These are phyloP conservation scores for Anticlea derivata DNA, from an alignment of 2,888 invertebrate genomes.

Conservation along the genomic window DNA sequence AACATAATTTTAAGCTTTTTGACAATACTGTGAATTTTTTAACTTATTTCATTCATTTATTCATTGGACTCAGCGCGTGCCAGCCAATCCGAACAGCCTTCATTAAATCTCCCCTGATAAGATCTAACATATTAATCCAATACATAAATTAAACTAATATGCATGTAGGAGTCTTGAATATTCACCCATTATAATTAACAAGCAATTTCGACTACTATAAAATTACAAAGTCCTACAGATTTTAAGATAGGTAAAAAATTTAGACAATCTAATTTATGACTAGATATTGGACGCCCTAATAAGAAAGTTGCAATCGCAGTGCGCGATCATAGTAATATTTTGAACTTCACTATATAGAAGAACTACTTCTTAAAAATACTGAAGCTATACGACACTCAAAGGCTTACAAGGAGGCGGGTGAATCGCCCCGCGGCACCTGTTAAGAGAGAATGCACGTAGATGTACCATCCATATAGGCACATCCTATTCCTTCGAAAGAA, in stretches of 20 bases:
- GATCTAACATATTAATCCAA: slow-evolving; percentile 53
- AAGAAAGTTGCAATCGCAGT: background rate
- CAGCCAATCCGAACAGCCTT: slow-evolving; percentile 34
- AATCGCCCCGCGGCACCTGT: too few species aligned
- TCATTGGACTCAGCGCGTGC: slow-evolving; percentile 14
- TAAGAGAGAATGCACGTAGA: too few species aligned
- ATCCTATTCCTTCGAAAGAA: too few species aligned
- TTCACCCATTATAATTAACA: slow-evolving; percentile 49
- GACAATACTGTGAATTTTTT: background rate
- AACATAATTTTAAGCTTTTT: too few species aligned
- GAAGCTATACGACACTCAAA: too few species aligned
- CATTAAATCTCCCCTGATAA: slow-evolving; percentile 44
- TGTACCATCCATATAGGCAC: too few species aligned
- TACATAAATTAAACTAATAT: slow-evolving; percentile 54
- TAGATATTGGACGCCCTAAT: background rate
- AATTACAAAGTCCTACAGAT: slow-evolving; percentile 28
- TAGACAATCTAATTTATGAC: slow-evolving; percentile 4
- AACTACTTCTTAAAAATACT: too few species aligned
- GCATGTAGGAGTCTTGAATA: slow-evolving; percentile 46
- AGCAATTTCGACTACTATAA: slow-evolving; percentile 39
- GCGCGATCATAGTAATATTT: background rate
- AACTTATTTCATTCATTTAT: slow-evolving; percentile 8
- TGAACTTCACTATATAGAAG: too few species aligned
- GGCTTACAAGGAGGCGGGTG: too few species aligned
- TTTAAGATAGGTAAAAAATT: slow-evolving; percentile 4